Base-by-base conservation (phyloP, 2,797 vertebrate genomes). In the Garrulus glandarius region DNA sequence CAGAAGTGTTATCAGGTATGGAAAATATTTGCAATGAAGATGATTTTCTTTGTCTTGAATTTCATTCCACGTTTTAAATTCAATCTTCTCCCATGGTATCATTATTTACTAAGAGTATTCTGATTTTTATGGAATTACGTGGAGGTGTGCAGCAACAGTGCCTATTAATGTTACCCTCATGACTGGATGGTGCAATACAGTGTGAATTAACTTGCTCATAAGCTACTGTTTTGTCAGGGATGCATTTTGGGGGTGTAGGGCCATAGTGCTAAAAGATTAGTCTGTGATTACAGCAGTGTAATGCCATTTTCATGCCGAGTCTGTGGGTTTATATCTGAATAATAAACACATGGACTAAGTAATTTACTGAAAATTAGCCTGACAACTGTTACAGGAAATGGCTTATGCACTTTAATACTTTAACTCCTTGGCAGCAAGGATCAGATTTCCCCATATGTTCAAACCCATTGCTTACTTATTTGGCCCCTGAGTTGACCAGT, bases 361-460 rank as follows among this genome's bases (percentile, higher is more conserved):
- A 84, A 95, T 96, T 95, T 91, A 86, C 68, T 89, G 65, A 80
- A 92, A 96, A 97, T 96, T 96, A 94, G 85, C 88, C 92, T 75
- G 83, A 92, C 87, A 97, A 96, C 88, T 93, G 93, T 87, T 97
- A 68, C 81, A 93, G 91, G 57, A 93, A 95, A 82, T 52, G 89
- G 92, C 82, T 96, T 95, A 94, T 80, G 53, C 53, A 91, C 71
- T 94, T 94, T 96, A 95, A 93, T 97, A 89, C 91, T 80, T 87
- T 91, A 95, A 88, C 93, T 93, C 89, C 72, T 95, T 95, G 94
- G 74, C 80, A 95, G 26, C 17, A 71, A 93, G 76, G 68, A 74
- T 96, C 89, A 86, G 47, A 47, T 94, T 91, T 84, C 37, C 76
- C 77, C 70, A 30, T 64, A 75, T 65, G 83, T 76, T 94, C 55